These are phyloP conservation scores for Abramis brama DNA, from an alignment of 2,113 vertebrate species.

Conservation along the genomic window DNA sequence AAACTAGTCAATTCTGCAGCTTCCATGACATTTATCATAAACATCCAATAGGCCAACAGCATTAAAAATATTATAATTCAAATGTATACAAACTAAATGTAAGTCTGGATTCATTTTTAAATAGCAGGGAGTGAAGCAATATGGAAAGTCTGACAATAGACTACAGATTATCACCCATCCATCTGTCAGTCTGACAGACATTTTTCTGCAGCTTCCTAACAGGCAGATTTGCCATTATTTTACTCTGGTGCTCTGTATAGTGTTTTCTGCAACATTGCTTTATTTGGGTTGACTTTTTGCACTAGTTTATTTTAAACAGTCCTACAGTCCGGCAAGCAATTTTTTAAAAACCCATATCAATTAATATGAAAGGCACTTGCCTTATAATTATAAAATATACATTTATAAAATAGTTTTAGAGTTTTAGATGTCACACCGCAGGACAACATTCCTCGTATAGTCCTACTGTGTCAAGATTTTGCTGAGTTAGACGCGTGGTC, in stretches of 20 bases:
- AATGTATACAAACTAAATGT: background rate
- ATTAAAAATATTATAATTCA: background rate
- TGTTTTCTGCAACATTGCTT: background rate
- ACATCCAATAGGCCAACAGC: background rate
- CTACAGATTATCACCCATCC: conserved; percentile 32
- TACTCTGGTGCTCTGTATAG: background rate
- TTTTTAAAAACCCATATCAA: background rate
- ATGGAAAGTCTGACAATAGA: conserved; percentile 60
- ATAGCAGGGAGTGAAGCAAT: conserved; percentile 26
- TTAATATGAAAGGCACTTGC: background rate
- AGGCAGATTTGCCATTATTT: background rate
- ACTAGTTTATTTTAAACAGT: background rate
- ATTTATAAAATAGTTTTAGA: background rate
- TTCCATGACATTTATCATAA: conserved; percentile 2
- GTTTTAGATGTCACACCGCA: too few species aligned
- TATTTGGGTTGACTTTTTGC: background rate
- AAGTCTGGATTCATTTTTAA: conserved; percentile 5
- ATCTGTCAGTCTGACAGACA: background rate
- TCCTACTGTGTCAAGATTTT: too few species aligned
- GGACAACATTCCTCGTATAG: too few species aligned
- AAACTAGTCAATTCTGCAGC: background rate
- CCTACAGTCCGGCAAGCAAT: background rate
- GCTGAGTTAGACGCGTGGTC: too few species aligned
- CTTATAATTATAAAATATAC: background rate
- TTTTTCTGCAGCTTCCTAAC: background rate